Base-by-base conservation (phyloP, 2,888 invertebrate genomes). In the Xestia xanthographa region DNA sequence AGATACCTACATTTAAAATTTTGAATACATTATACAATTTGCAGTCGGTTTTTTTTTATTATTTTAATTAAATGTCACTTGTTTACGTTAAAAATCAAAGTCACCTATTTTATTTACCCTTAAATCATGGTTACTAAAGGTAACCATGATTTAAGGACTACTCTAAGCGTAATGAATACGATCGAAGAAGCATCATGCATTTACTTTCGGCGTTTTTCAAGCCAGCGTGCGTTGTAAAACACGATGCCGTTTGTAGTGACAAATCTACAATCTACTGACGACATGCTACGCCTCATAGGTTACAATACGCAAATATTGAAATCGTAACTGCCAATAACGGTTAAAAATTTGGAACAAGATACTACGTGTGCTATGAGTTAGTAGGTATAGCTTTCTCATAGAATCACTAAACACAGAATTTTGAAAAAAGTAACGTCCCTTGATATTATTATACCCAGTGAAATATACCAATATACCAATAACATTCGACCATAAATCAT, bases 261-360 rank as follows among this genome's bases (percentile, higher is more conserved):
- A 41, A 63, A 63, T 41, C 63, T 17, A n/a, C 17, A 63, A 63
- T 63, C 63, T 63, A 17, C 41, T 41, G 17, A 63, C 14, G 14
- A 41, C 41, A 26, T 41, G 41, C 14, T 12, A 45, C 43, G 45
- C 38, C 41, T 34, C 43, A 22, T 20, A 80, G 29, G 34, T 67
- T 74, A 79, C 66, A 56, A 22, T 43, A 48, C 65, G 43, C 63
- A 74, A 79, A 79, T 74, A 79, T 74, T 75, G 34, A 66, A 62
- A 63, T 63, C 43, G 20, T 60, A 76, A 65, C 72, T 45, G 74
- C 69, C 79, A 66, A 41, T 72, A 83, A 79, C 69, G 68, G 76
- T 69, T 41, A 34, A 45, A 38, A 43, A 70, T 65, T 56, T 22
- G 41, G 56, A 60, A 60, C 66, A 53, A 53, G 68, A 22, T 75